Evolutionary conservation across 1,140 invertebrate genomes (phyloP), one percentile per base, ranked within the genome.

Genomic region (Bombus turneri): DNA sequence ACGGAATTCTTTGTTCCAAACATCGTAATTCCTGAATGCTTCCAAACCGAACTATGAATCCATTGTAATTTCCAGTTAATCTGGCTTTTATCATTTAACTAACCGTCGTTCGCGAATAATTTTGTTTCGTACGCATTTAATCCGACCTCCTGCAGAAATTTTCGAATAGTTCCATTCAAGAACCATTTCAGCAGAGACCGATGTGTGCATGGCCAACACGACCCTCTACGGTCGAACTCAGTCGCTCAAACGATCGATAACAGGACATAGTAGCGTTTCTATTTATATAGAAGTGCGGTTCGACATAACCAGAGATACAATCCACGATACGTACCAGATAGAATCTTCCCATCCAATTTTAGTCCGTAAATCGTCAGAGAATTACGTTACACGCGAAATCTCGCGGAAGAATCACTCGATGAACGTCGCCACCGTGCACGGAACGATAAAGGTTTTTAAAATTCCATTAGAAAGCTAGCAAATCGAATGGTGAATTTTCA

Each of bases 201-300:
- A 43, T 15, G 81, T 22, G 47, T 53, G 89, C 78, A 86, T 80
- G 76, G 89, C 86, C 91, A 92, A 88, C 91, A 89, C 89, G 86
- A 86, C 86, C 86, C 88, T 90, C 88, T 90, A 90, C 89, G 89
- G 88, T 85, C 86, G 89, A 89, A 88, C 81, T 76, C 81, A 88
- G 78, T 91, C 83, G 87, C 85, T 87, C 81, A 80, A 87, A 77
- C 82, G 92, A 93, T 93, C 93, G 91, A 93, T 93, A 93, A 91
- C 87, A 80, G 81, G 82, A 78, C 87, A 78, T 87, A 86, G 74
- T 75, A 71, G 76, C 90, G 85, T 88, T 79, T 91, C 92, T 93
- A 93, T 93, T 93, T 93, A 93, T 88, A 92, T 83, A 73, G 77
- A 81, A 88, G 84, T 87, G 85, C 85, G 75, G 79, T 75, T 68